These are phyloP conservation scores for Gymnobelideus leadbeateri DNA, from an alignment of 2,113 vertebrate genomes.

Conservation along the genomic window DNA sequence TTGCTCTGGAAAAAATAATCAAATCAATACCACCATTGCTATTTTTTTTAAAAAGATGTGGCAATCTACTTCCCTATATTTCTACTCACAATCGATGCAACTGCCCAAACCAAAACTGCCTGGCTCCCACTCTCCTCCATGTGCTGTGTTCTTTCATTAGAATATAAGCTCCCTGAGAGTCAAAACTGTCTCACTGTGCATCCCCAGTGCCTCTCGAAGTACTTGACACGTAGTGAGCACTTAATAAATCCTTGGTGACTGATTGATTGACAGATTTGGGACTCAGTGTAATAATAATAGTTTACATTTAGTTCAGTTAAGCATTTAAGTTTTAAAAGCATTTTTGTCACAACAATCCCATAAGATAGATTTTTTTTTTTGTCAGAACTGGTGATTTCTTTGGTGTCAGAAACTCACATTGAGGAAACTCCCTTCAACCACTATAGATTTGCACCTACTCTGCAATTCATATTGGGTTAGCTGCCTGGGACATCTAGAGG, in stretches of 20 bases:
- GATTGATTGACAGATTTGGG: background rate
- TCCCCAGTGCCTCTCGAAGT: background rate
- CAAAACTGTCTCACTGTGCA: too few relatives aligned
- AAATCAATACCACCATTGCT: background rate
- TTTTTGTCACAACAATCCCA: background rate
- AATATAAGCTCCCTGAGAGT: background rate
- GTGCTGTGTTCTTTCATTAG: background rate
- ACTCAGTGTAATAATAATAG: background rate
- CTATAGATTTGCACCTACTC: background rate
- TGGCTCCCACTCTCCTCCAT: background rate
- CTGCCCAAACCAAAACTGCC: background rate
- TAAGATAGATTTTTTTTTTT: background rate
- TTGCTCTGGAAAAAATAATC: background rate
- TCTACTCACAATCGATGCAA: background rate
- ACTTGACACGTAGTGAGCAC: background rate
- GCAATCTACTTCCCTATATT: background rate
- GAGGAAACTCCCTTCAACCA: background rate
- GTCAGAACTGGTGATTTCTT: background rate
- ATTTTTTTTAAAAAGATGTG: background rate
- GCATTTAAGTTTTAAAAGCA: background rate
- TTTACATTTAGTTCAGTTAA: background rate
- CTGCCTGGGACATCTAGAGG: background rate
- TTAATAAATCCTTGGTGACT: background rate
- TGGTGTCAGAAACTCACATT: background rate
- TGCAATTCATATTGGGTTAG: background rate